Percentiles rank a stretch among this genome's conserved stretches.
phyloP scores from a whole-genome alignment of 2,113 vertebrate genomes.

The Sula dactylatra region DNA sequence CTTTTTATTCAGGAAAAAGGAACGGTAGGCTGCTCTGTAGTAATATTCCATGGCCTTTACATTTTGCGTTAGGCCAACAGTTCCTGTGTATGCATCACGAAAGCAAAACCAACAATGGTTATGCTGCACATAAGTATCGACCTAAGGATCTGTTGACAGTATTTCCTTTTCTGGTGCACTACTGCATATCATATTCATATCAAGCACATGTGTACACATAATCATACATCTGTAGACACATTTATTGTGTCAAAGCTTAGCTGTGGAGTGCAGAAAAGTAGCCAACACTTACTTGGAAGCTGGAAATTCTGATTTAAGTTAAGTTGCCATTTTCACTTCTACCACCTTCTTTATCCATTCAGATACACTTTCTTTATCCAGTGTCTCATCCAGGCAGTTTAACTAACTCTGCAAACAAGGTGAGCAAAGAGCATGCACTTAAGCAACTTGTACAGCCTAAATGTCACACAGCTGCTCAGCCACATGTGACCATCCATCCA shows the following conservation, averaged over 20 bases:
- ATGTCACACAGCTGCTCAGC: neutral
- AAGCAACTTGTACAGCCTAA: neutral
- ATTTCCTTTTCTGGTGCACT: neutral
- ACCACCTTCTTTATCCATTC: neutral
- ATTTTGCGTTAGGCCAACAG: neutral
- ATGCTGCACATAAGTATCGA: neutral
- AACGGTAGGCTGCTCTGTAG: neutral
- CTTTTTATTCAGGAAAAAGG: neutral
- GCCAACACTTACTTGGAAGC: neutral
- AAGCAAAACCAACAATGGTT: neutral
- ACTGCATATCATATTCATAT: neutral
- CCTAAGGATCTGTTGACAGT: neutral
- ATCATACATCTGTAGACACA: neutral
- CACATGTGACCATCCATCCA: fast-evolving
- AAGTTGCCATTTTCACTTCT: neutral
- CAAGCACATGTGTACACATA: neutral
- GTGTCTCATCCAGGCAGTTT: neutral
- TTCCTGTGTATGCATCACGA: neutral
- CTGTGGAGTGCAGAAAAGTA: neutral
- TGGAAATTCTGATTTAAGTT: neutral
- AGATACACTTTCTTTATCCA: neutral
- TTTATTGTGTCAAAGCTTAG: neutral
- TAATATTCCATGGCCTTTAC: neutral
- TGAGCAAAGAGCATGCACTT: neutral
- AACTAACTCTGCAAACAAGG: neutral